Percentiles rank a stretch among this genome's conserved stretches.
These are phyloP conservation scores for Mactromeris polynyma DNA, from an alignment of 2,888 invertebrate species.

Conservation along the genomic window DNA sequence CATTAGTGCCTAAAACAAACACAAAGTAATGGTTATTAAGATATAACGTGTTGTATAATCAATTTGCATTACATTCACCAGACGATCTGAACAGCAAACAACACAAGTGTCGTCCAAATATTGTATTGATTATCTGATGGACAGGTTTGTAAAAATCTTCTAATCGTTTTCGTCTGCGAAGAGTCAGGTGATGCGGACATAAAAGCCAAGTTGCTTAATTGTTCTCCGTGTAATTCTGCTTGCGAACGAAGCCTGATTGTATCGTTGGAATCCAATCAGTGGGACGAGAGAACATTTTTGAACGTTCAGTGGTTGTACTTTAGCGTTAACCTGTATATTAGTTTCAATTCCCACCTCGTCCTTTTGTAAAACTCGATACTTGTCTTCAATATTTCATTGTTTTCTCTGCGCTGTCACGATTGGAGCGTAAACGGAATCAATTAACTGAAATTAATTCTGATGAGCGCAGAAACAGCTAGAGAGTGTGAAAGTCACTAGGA, in stretches of 20 bases:
- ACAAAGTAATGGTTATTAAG: no score
- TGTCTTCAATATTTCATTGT: slow-evolving; percentile 14
- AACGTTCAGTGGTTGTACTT: background rate
- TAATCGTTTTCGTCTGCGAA: no score
- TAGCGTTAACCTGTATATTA: background rate
- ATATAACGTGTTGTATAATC: no score
- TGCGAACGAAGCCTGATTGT: background rate
- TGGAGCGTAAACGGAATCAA: background rate
- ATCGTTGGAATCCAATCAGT: background rate
- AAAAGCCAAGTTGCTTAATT: background rate
- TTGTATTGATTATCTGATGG: no score
- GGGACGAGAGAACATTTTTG: background rate
- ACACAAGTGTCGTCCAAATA: no score
- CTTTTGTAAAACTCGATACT: background rate
- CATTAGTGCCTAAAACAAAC: no score
- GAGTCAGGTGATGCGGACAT: background rate
- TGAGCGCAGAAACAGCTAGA: background rate
- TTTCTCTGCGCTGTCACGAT: background rate
- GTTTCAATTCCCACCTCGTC: background rate
- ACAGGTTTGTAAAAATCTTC: no score
- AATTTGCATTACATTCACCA: no score
- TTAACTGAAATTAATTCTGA: slow-evolving; percentile 22
- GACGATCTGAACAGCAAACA: no score
- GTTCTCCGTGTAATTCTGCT: background rate
- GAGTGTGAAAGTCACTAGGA: background rate